Percentiles rank a stretch among this genome's conserved stretches.
phyloP scores from a whole-genome alignment of 1,140 invertebrate genomes.

The Eurytemora carolleeae region DNA sequence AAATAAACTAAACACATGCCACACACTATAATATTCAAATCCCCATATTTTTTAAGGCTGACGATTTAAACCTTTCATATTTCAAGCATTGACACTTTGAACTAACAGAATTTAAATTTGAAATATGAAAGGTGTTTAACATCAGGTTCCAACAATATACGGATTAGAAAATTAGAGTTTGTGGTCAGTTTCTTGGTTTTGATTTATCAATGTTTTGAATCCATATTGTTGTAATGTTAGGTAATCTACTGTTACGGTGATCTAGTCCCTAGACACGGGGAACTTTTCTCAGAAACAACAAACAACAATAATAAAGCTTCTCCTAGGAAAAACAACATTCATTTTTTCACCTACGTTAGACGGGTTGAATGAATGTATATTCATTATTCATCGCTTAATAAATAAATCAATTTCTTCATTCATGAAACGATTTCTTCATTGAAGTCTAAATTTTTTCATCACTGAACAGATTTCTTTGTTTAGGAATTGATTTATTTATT shows the following conservation, averaged over 20 bases:
- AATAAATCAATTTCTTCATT: not conserved
- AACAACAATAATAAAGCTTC: not conserved
- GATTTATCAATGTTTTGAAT: too few relatives aligned
- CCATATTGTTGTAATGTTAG: too few relatives aligned
- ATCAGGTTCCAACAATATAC: too few relatives aligned
- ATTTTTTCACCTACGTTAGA: not conserved
- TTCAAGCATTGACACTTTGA: too few relatives aligned
- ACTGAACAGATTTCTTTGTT: not conserved
- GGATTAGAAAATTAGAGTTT: too few relatives aligned
- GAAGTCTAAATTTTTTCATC: not conserved
- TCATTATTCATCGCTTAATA: not conserved
- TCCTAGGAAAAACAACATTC: not conserved
- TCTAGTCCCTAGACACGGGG: conserved; percentile 7
- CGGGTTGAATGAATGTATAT: not conserved
- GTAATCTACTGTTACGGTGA: conserved; percentile 14
- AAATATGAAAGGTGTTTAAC: too few relatives aligned
- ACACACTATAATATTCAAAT: too few relatives aligned
- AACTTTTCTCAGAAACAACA: not conserved
- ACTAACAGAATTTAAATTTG: too few relatives aligned
- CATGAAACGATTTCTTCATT: not conserved
- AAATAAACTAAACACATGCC: too few relatives aligned
- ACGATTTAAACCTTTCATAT: too few relatives aligned
- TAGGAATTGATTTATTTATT: not conserved
- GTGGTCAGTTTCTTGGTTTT: too few relatives aligned
- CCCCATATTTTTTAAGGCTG: too few relatives aligned